Evolutionary conservation across 2,113 vertebrate species (phyloP).

Genomic region (Planiliza haematocheilus): DNA sequence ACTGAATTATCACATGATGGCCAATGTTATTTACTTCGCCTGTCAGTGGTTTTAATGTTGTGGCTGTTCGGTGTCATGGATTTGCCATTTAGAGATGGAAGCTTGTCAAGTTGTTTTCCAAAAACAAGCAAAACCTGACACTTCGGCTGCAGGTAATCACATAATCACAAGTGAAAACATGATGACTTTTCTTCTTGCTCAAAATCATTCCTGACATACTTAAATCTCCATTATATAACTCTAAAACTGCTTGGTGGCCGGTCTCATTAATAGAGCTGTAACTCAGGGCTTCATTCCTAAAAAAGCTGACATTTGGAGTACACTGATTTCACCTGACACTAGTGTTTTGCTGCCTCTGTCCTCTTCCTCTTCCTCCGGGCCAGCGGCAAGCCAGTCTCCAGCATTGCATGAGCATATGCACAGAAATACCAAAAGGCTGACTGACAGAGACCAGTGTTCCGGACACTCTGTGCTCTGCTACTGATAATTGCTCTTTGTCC

Average conservation of each 20-base stretch:
- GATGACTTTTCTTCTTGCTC: slow-evolving; percentile 22
- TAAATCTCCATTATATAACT: slow-evolving; percentile 48
- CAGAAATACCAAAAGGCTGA: slow-evolving; percentile 44
- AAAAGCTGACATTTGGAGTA: slow-evolving; percentile 51
- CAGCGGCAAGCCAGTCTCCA: slow-evolving; percentile 24
- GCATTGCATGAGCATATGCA: slow-evolving; percentile 39
- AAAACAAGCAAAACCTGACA: slow-evolving; percentile 13
- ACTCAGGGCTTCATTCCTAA: slow-evolving; percentile 28
- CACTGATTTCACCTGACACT: slow-evolving; percentile 48
- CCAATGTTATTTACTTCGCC: too few species aligned
- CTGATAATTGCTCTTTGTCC: slow-evolving; percentile 70
- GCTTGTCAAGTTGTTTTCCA: slow-evolving; percentile 23
- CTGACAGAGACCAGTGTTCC: slow-evolving; percentile 49
- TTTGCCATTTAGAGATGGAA: not conserved
- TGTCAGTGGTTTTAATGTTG: too few species aligned
- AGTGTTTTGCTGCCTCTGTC: slow-evolving; percentile 50
- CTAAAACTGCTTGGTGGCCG: slow-evolving; percentile 34
- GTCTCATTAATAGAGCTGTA: slow-evolving; percentile 46
- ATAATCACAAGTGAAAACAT: slow-evolving; percentile 24
- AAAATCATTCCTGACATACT: slow-evolving; percentile 43
- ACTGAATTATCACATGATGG: too few species aligned
- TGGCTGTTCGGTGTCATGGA: not conserved
- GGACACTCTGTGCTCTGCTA: slow-evolving; percentile 49
- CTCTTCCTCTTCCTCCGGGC: slow-evolving; percentile 27
- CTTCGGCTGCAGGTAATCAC: slow-evolving; percentile 1